Conservation (phyloP, 2,113 vertebrate genomes). For the Rutilus rutilus region DNA sequence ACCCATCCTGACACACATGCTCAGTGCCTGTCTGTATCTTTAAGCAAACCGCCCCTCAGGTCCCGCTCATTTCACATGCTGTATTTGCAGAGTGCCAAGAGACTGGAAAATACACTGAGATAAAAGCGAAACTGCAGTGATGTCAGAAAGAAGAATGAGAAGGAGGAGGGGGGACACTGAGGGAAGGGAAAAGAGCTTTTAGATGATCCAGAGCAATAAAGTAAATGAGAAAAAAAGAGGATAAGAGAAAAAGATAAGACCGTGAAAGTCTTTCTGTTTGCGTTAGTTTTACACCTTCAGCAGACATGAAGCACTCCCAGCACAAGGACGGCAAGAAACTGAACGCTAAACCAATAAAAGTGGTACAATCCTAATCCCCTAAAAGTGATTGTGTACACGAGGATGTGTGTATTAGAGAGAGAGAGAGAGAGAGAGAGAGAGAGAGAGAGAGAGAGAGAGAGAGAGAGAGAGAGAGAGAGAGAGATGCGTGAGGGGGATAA, state of each 20-base stretch:
- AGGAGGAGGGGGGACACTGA: neutral
- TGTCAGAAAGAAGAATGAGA: constrained; percentile 31
- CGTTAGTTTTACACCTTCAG: constrained; percentile 12
- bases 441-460: neutral
- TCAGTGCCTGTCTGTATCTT: constrained; percentile 61
- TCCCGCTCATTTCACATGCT: constrained; percentile 47
- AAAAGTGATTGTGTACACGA: constrained; percentile 46
- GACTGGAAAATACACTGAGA: constrained; percentile 43
- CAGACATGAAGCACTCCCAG: constrained; percentile 19
- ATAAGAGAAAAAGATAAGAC: neutral
- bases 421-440: neutral
- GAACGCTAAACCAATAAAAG: constrained; percentile 44
- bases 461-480: neutral
- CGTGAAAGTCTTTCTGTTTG: neutral
- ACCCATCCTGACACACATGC: constrained; percentile 12
- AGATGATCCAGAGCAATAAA: constrained; percentile 18
- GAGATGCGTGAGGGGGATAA: neutral
- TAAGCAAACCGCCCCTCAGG: constrained; percentile 50
- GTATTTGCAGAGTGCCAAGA: constrained; percentile 47
- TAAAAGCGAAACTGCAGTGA: constrained; percentile 38
- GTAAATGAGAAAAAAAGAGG: constrained; percentile 31
- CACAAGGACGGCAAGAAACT: neutral
- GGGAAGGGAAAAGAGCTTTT: neutral
- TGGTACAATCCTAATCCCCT: constrained; percentile 46
- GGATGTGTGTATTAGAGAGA: constrained; percentile 29